Evolutionary conservation across 2,113 vertebrate species (phyloP).

Genomic region (Probosciger aterrimus): DNA sequence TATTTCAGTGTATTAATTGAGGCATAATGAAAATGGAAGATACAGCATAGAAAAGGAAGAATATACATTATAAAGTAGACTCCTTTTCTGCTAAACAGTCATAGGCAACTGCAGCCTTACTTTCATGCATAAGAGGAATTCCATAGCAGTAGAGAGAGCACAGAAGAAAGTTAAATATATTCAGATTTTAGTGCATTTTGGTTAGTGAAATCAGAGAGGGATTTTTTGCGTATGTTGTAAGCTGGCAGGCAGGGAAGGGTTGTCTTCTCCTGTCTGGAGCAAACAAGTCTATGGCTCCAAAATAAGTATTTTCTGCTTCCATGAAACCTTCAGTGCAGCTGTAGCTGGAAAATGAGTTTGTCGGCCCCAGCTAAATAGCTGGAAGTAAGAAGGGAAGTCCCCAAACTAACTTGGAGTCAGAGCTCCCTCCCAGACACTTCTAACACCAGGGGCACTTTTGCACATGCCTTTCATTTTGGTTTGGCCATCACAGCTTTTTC

Average conservation of each 20-base stretch:
- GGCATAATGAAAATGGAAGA: conserved; percentile 46
- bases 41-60: neutral
- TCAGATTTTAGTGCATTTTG: neutral
- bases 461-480: rapidly evolving
- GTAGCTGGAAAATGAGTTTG: neutral
- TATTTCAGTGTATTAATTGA: conserved; percentile 56
- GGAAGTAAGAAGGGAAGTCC: neutral
- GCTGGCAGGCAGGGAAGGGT: neutral
- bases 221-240: neutral
- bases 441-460: neutral
- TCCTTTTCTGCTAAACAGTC: neutral
- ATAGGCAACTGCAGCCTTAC: neutral
- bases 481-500: neutral
- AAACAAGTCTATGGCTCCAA: neutral
- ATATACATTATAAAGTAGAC: neutral
- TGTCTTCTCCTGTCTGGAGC: neutral
- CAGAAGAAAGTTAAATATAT: neutral
- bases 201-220: neutral
- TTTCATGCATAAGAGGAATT: neutral
- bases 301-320: neutral
- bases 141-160: neutral
- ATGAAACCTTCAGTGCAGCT: neutral
- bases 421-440: neutral
- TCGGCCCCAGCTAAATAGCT: neutral
- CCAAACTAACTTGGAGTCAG: neutral